Evolutionary conservation across 2,797 vertebrate genomes (phyloP), one percentile per base, ranked within the genome.

Genomic region (Erpetoichthys calabaricus): DNA sequence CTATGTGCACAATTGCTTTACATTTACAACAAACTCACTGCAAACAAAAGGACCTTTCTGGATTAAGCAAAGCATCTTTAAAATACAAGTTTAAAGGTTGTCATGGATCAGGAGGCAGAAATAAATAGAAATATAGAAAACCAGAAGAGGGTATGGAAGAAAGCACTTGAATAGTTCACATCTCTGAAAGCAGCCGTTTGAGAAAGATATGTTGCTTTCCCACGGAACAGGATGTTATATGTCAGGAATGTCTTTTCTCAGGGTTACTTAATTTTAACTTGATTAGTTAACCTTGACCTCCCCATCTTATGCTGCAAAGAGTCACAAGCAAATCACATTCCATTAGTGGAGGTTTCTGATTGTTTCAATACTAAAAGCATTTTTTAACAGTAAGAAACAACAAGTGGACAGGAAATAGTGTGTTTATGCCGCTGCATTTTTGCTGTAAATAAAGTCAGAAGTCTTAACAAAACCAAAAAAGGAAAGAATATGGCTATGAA

Each of bases 231-330:
- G 47, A 49, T 49, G n/a, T 49, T 49, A 7, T 25, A 25, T 49
- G 47, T 49, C 47, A 49, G 47, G 47, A 49, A 49, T 5, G n/a
- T 49, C 47, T 49, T 49, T 49, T 49, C 47, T 49, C 5, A 49
- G 47, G 47, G 47, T 49, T 7, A 49, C 47, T 49, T 49, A 7
- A 49, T 49, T 49, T 7, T 49, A 49, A 49, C 47, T 49, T 49
- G 47, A 49, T 49, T 49, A 49, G 47, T 49, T 49, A 49, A 49
- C 47, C 47, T 49, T 49, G 47, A 49, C 47, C n/a, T 49, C 47
- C 47, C 4, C n/a, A 49, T n/a, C 5, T n/a, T 49, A n/a, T 7
- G n/a, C 47, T 1, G 47, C 47, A 49, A 6, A 49, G 47, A 49
- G 47, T 49, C 47, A 49, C 47, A 49, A 8, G n/a, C 47, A 49